A percentile compares a stretch with the other conserved stretches of the same genome.
phyloP scores from a whole-genome alignment of 2,888 invertebrate species.

The Spodoptera picta region DNA sequence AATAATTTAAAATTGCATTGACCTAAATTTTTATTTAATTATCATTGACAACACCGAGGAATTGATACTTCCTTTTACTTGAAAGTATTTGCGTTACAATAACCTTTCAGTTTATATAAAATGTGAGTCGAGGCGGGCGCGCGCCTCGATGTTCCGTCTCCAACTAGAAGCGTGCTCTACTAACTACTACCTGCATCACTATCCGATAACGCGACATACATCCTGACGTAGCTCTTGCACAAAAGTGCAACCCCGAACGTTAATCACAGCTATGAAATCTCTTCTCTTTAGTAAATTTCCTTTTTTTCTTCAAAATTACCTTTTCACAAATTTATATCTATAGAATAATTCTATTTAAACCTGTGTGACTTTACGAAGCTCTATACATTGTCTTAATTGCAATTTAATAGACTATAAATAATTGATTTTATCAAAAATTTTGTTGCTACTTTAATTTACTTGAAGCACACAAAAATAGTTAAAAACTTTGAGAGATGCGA shows the following conservation, averaged over 20 bases:
- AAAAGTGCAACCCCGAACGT: slow-evolving; percentile 81
- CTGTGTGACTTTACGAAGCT: slow-evolving; percentile 87
- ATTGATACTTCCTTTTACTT: slow-evolving; percentile 65
- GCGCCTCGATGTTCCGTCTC: slow-evolving; percentile 11
- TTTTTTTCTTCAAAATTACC: slow-evolving; percentile 68
- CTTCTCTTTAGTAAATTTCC: slow-evolving; percentile 80
- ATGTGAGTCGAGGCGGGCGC: slow-evolving; percentile 16
- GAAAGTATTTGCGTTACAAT: slow-evolving; percentile 74
- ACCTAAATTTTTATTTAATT: slow-evolving; percentile 76
- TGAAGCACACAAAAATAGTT: slow-evolving; percentile 77
- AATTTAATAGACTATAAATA: slow-evolving; percentile 85
- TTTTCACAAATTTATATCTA: slow-evolving; percentile 75
- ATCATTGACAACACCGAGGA: slow-evolving; percentile 79
- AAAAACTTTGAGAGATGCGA: slow-evolving; percentile 68
- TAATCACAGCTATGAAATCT: slow-evolving; percentile 88
- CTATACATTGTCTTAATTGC: slow-evolving; percentile 88
- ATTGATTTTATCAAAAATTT: slow-evolving; percentile 87
- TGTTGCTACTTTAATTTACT: slow-evolving; percentile 83
- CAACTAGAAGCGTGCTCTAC: slow-evolving; percentile 67
- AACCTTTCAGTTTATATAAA: slow-evolving; percentile 56
- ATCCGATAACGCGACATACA: slow-evolving; percentile 57
- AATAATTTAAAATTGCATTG: slow-evolving; percentile 79
- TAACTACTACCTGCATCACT: slow-evolving; percentile 61
- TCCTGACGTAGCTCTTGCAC: slow-evolving; percentile 77
- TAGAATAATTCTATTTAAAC: slow-evolving; percentile 82